A percentile compares a stretch with the other conserved stretches of the same genome.
phyloP scores from a whole-genome alignment of 30 jellyfish, hydroid and myxozoan genomes.

The Chrysaora quinquecirrha region DNA sequence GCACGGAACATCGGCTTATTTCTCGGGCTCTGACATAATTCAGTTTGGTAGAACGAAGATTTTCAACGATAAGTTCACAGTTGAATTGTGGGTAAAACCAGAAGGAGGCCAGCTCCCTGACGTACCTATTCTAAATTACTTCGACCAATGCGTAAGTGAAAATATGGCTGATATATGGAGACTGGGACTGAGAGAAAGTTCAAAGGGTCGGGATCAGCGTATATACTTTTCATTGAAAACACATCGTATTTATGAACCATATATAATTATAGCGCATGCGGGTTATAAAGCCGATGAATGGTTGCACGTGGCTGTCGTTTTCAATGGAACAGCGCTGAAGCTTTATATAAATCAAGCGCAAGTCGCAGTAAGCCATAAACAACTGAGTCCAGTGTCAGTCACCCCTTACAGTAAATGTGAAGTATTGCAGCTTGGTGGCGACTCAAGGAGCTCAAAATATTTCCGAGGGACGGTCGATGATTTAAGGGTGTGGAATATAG shows the following conservation, averaged over 20 bases:
- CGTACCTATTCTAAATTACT: conserved; percentile 63
- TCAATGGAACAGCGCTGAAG: conserved; percentile 69
- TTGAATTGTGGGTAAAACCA: conserved; percentile 81
- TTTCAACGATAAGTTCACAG: conserved; percentile 47
- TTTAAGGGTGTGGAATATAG: conserved; percentile 69
- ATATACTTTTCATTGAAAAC: conserved; percentile 67
- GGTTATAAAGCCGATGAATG: conserved; percentile 49
- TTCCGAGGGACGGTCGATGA: conserved; percentile 87
- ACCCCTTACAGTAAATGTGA: conserved; percentile 47
- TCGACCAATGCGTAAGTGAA: conserved; percentile 57
- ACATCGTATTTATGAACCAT: conserved; percentile 22
- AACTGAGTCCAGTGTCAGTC: conserved; percentile 66
- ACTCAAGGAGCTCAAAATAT: conserved; percentile 39
- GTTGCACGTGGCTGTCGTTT: conserved; percentile 87
- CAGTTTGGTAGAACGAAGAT: conserved; percentile 28
- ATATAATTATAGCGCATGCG: conserved; percentile 39
- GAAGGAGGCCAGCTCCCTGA: conserved; percentile 84
- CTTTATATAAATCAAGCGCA: conserved; percentile 80
- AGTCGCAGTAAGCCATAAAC: conserved; percentile 75
- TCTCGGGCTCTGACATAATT: conserved; percentile 76
- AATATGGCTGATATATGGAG: conserved; percentile 28
- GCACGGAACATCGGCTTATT: conserved; percentile 61
- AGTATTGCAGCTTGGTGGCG: conserved; percentile 85
- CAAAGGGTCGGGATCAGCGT: conserved; percentile 39
- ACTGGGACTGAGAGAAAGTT: conserved; percentile 52